Evolutionary conservation across 2,797 vertebrate genomes (phyloP), one percentile per base, ranked within the genome.

Genomic region (Aphelocoma californica): DNA sequence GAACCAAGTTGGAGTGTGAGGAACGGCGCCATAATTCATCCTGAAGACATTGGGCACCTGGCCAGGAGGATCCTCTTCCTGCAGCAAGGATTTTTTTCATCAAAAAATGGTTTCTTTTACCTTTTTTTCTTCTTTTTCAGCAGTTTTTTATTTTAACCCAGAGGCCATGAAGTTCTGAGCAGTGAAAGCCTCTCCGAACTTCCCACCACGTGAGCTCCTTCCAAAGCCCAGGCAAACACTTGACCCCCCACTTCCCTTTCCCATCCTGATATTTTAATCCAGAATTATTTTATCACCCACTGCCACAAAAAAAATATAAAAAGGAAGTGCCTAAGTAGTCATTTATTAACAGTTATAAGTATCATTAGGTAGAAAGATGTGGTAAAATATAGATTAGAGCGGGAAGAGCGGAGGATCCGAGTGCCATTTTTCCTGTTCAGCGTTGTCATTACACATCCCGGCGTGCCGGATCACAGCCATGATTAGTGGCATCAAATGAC

Each of bases 401-500:
- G 85, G 95, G 96, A 94, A 86, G 81, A 95, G 88, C 54, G 67
- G 40, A 62, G 93, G 72, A 78, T 91, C 92, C 29, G 66, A 60
- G 72, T 53, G 88, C 96, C 96, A 93, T 97, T 96, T 95, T 86
- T 97, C 97, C 98, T 95, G 91, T 58, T 97, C 95, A 79, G 83
- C 90, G 82, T 93, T 95, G 96, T 97, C 97, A 97, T 97, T 96
- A 94, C 69, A 78, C 90, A 54, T 93, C 95, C 96, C 97, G 89
- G 88, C 47, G 88, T 86, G 90, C 97, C 91, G 26, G 86, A 96
- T 98, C 97, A 96, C 95, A 6, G 73, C 94, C 91, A 85, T 97
- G 97, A 98, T 98, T 97, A 98, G 98, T 96, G 94, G 97, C 97
- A 96, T 98, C 98, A 97, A 97, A 97, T 97, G 97, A 97, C 97